Percentiles rank a stretch among this genome's conserved stretches.
These are phyloP conservation scores for Lithobates sylvaticus DNA, from an alignment of 2,797 vertebrate species.

Conservation along the genomic window DNA sequence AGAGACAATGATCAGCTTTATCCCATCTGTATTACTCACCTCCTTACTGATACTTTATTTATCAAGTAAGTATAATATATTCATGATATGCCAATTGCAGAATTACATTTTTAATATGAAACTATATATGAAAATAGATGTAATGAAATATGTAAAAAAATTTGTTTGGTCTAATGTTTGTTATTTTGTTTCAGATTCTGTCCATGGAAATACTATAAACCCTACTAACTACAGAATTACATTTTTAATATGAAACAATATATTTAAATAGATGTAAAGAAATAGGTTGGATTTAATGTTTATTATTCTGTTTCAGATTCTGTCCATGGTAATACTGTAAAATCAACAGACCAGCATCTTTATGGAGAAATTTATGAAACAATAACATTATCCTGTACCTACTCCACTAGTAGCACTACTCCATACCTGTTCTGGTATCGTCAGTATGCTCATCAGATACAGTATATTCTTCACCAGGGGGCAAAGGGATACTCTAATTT, in stretches of 20 bases:
- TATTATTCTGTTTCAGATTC: not conserved
- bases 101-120: not conserved
- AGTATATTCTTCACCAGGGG: conserved; percentile 25
- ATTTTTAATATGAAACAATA: not conserved
- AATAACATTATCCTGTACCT: conserved; percentile 27
- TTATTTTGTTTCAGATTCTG: not conserved
- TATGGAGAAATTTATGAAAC: not conserved
- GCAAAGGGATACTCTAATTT: not conserved
- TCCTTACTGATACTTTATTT: not conserved
- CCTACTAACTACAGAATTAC: no score
- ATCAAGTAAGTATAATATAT: not conserved
- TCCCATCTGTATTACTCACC: not conserved
- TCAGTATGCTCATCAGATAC: conserved; percentile 15
- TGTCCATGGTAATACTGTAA: conserved; percentile 3
- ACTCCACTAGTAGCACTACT: not conserved
- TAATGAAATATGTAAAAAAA: no score
- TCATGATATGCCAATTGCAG: no score
- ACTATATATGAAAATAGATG: not conserved
- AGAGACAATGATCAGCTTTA: not conserved
- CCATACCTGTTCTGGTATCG: conserved; percentile 30
- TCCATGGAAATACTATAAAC: conserved; percentile 14
- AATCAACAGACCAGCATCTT: not conserved
- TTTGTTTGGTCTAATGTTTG: no score
- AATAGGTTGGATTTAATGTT: no score
- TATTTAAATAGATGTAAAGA: not conserved